Base-by-base conservation (phyloP, 2,113 vertebrate species). In the Leptobrachium ailaonicum region DNA sequence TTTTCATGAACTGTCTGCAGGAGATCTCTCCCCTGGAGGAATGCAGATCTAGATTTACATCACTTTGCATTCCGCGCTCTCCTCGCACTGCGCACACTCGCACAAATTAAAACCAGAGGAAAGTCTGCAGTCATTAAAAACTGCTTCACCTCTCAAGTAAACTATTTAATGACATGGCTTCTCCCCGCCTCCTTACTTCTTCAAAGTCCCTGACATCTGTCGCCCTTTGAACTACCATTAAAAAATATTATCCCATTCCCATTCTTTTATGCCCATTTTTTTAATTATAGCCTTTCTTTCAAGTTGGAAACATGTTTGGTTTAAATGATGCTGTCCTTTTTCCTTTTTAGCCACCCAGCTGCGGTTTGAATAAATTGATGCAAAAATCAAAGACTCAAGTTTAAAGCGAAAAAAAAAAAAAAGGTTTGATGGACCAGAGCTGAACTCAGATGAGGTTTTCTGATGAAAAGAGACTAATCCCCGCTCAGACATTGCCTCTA, bases 391-490 rank as follows among this genome's bases (percentile, higher is more conserved):
- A 93, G 77, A 93, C 92, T 89, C 91, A 94, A 96, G 95, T 97
- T 97, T 97, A 98, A 98, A 98, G 93, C 94, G 92, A 89, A 92
- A 77, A 60, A 68, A 50, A 89, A 92, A 77, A 60, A 68, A 50
- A 94, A 93, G 92, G 94, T 96, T 93, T 96, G 96, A 95, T 96
- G 96, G 96, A 96, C 96, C 94, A 94, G 95, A 95, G 95, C 95
- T 92, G 94, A 93, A 95, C 96, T 95, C 97, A 98, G 96, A 98
- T 97, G 96, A 97, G 96, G 95, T 94, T 97, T 96, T 95, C 95
- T 96, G 96, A 98, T 98, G 96, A 98, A 97, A 98, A 97, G 95
- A 90, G 92, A 94, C 91, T 98, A 97, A 98, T 98, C 96, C 95
- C 94, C 94, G 93, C 92, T 93, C 94, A 96, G 93, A 94, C 96